Evolutionary conservation across 2,113 vertebrate genomes (phyloP).

Genomic region (Sminthopsis crassicaudata): DNA sequence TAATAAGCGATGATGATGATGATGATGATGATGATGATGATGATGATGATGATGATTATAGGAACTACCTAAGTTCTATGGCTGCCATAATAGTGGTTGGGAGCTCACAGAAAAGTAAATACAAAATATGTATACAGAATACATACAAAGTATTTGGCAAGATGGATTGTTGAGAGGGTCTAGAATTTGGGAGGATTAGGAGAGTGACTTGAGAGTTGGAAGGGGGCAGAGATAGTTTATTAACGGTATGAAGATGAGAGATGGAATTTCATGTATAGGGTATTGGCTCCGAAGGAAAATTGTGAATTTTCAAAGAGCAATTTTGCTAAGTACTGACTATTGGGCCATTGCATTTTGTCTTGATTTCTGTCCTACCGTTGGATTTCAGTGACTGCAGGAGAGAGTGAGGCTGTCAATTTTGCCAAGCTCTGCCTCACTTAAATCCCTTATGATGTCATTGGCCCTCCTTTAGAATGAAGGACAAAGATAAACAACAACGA

Average conservation of each 20-base stretch:
- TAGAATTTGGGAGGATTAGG: background rate
- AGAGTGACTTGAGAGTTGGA: background rate
- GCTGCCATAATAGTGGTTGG: background rate
- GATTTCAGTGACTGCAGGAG: background rate
- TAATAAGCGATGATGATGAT: background rate
- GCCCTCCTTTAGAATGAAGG: background rate
- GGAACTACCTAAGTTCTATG: no score
- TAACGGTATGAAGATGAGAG: background rate
- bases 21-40: background rate
- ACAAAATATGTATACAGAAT: background rate
- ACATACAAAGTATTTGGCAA: background rate
- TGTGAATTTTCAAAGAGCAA: background rate
- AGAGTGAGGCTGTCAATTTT: background rate
- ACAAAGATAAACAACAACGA: background rate
- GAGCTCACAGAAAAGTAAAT: background rate
- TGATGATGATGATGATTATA: background rate
- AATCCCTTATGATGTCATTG: background rate
- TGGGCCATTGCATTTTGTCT: no score
- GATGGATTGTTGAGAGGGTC: background rate
- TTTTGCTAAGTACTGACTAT: background rate
- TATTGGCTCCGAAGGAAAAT: background rate
- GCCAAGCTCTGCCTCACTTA: background rate
- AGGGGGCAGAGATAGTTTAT: background rate
- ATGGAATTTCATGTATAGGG: background rate
- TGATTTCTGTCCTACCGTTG: background rate